Conservation (phyloP, 23 tunicate genomes). For the Diplosoma virens region DNA sequence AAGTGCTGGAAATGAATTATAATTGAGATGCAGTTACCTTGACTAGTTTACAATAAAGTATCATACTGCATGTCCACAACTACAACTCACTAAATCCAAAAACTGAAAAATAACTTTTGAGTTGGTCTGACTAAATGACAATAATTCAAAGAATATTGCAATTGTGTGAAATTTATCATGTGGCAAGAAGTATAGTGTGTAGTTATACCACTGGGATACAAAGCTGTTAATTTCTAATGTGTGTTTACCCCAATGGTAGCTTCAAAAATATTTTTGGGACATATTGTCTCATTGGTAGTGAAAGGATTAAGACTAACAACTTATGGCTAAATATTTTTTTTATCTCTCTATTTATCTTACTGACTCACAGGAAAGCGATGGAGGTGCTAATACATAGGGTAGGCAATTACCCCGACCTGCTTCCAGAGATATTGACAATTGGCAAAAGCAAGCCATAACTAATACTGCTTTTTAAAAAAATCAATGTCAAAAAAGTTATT, state of each 20-base stretch:
- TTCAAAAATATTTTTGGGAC: slow-evolving; percentile 27
- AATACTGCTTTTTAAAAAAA: no score
- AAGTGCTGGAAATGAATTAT: slow-evolving; percentile 9
- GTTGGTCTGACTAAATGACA: background rate
- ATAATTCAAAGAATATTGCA: slow-evolving; percentile 10
- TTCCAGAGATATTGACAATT: no score
- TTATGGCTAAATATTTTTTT: no score
- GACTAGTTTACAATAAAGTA: background rate
- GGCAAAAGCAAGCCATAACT: no score
- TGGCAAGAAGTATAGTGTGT: slow-evolving; percentile 9
- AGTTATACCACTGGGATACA: slow-evolving; percentile 21
- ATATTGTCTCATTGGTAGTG: slow-evolving; percentile 11
- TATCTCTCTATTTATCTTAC: no score
- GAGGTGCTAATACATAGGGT: no score
- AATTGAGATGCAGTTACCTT: background rate
- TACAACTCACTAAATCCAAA: slow-evolving; percentile 7
- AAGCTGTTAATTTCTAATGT: background rate
- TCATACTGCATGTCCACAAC: background rate
- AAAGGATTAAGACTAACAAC: slow-evolving; percentile 29
- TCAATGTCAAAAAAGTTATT: no score
- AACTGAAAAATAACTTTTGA: background rate
- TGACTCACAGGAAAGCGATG: no score
- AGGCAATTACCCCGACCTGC: no score
- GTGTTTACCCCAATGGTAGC: slow-evolving; percentile 19
- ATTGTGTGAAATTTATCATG: slow-evolving; percentile 10